Evolutionary conservation across 2,888 invertebrate genomes (phyloP), one percentile per base, ranked within the genome.

Genomic region (Drosophila nr. medialis): DNA sequence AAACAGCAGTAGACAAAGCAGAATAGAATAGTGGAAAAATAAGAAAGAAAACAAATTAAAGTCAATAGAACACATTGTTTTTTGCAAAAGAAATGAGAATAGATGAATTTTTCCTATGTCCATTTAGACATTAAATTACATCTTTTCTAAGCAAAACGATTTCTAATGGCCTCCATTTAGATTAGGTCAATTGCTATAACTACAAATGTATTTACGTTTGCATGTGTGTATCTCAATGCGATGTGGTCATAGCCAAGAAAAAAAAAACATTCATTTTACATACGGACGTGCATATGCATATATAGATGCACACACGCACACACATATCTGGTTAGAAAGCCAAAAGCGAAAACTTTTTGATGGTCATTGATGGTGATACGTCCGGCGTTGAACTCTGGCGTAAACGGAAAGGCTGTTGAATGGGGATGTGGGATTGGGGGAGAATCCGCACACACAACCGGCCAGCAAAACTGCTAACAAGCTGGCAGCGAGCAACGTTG

Each of bases 121-220:
- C 13, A 24, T 64, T 15, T 45, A 13, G 49, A 69, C 49, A 13
- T 75, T 72, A 66, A 75, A 80, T 65, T 58, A 64, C 61, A 77
- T 63, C 40, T 56, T 78, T 73, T 81, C 84, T 56, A 54, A 69
- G 67, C 75, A 90, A 85, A 85, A 88, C 90, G 88, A 83, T 86
- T 86, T 78, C 90, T 86, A 88, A 86, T 90, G 86, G 89, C 78
- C 63, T 75, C 61, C 64, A 81, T 80, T 73, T 80, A 81, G 90
- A 86, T 90, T 90, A 86, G 90, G 90, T 90, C 85, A 86, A 86
- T 86, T 89, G 80, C 45, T 45, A 45, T 15, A 15, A 15, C 45
- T 24, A 15, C 45, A 45, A 15, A 45, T 21, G 13, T 24, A 24
- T 45, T 8, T 15, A 24, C 15, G 45, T 24, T 45, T 45, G 66